Evolutionary conservation across 2,113 vertebrate genomes (phyloP).

Genomic region (Clupea harengus): DNA sequence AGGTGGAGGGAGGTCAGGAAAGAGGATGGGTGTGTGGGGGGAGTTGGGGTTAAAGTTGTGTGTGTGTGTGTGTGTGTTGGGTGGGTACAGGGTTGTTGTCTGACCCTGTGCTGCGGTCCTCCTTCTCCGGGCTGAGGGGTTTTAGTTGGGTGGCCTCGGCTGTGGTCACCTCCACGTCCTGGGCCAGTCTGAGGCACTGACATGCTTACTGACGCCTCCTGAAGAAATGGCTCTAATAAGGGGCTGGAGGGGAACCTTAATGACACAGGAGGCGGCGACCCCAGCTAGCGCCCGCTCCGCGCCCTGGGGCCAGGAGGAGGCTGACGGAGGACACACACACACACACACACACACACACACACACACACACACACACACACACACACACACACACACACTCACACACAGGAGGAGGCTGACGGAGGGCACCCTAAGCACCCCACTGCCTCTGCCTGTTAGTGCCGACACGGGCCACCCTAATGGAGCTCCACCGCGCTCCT

Average conservation of each 20-base stretch:
- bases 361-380: too few relatives aligned
- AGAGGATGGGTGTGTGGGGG: background rate
- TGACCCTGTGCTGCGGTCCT: background rate
- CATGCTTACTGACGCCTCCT: conserved; percentile 83
- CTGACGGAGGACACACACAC: background rate
- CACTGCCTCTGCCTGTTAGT: background rate
- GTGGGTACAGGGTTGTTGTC: background rate
- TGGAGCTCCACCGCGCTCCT: background rate
- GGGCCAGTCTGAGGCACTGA: conserved; percentile 67
- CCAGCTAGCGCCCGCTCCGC: background rate
- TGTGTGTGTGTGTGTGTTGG: conserved; percentile 21
- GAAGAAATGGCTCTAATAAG: conserved; percentile 94
- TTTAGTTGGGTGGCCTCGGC: conserved; percentile 31
- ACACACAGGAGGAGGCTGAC: background rate
- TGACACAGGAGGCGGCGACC: conserved; percentile 66
- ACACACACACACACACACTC: too few relatives aligned
- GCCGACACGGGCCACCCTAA: background rate
- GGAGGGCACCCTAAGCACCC: background rate
- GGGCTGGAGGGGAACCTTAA: conserved; percentile 72
- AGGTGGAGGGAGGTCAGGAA: background rate
- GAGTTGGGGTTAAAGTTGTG: background rate
- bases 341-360: too few relatives aligned
- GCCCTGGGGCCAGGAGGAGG: background rate
- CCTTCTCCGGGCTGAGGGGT: conserved; percentile 45
- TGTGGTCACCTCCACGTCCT: conserved; percentile 59